A percentile compares a stretch with the other conserved stretches of the same genome.
Conservation (phyloP, 1,140 invertebrate species). For the Rhopalosiphum padi region DNA sequence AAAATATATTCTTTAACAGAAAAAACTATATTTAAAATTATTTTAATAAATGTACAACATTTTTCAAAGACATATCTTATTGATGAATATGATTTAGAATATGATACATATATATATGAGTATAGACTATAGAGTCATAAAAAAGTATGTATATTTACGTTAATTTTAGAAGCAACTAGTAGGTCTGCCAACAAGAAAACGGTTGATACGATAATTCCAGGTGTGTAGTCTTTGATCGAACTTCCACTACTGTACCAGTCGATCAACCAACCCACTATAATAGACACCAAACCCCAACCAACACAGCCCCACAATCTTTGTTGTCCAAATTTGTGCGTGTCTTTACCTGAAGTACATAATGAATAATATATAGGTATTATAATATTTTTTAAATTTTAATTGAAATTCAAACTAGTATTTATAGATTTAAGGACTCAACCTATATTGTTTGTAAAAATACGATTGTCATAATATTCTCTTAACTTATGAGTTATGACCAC, state of each 20-base stretch:
- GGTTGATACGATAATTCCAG: not conserved
- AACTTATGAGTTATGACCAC: too few species aligned
- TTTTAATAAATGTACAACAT: too few species aligned
- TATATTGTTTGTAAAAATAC: not conserved
- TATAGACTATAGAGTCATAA: too few species aligned
- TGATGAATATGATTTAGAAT: too few species aligned
- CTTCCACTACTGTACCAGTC: slow-evolving; percentile 73
- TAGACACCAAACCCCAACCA: slow-evolving; percentile 79
- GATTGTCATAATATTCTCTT: not conserved
- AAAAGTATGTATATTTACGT: not conserved
- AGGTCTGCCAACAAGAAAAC: not conserved
- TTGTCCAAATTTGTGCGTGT: slow-evolving; percentile 75
- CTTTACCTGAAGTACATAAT: slow-evolving; percentile 65
- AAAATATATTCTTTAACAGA: too few species aligned
- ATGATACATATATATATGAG: too few species aligned
- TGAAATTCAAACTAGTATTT: not conserved
- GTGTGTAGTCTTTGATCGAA: slow-evolving; percentile 73
- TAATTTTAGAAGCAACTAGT: not conserved
- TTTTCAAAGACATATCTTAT: too few species aligned
- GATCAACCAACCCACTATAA: slow-evolving; percentile 77
- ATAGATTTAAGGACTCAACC: not conserved
- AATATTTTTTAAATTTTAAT: not conserved
- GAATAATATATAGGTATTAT: not conserved
- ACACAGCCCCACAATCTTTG: slow-evolving; percentile 84
- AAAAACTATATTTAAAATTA: too few species aligned